Evolutionary conservation across 2,797 vertebrate species (phyloP).

Genomic region (Loris lydekkerianus): DNA sequence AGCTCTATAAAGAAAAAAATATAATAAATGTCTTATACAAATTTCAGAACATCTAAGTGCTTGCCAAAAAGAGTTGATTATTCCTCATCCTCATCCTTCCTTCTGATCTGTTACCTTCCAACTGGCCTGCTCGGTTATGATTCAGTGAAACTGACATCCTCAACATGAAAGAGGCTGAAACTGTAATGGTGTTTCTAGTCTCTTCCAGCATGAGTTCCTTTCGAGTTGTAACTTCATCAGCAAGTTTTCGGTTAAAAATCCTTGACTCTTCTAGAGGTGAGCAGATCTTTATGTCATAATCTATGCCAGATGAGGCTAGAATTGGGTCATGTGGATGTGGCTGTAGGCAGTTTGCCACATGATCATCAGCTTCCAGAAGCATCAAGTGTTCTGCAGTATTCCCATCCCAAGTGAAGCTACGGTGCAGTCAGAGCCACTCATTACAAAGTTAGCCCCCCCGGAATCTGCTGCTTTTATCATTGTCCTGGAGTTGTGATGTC

Average conservation of each 20-base stretch:
- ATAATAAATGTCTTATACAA: slow-evolving; percentile 96
- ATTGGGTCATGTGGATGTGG: slow-evolving; percentile 99
- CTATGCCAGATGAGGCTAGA: slow-evolving; percentile 98
- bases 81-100: slow-evolving; percentile 94
- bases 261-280: slow-evolving; percentile 95
- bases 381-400: slow-evolving; percentile 97
- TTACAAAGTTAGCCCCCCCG: slow-evolving; percentile 99
- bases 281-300: slow-evolving; percentile 99
- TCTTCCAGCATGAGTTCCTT: slow-evolving; percentile 99
- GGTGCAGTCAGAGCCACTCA: slow-evolving; percentile 99
- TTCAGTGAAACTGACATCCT: slow-evolving; percentile 98
- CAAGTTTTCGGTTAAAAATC: slow-evolving; percentile 97
- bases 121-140: slow-evolving; percentile 94
- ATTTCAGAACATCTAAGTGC: slow-evolving; percentile 91
- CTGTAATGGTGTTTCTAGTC: slow-evolving; percentile 99
- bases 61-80: slow-evolving; percentile 90
- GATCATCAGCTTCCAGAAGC: slow-evolving; percentile 99
- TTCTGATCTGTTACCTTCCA: slow-evolving; percentile 97
- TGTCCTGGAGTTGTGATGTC: slow-evolving; percentile 98
- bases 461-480: slow-evolving; percentile 99
- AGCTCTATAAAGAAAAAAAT: slow-evolving; percentile 95
- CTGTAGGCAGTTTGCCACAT: slow-evolving; percentile 99
- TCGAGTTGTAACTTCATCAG: slow-evolving; percentile 98
- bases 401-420: slow-evolving; percentile 99
- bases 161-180: slow-evolving; percentile 99